Evolutionary conservation across 2,888 invertebrate genomes (phyloP), one percentile per base, ranked within the genome.

Genomic region (Agrochola macilenta): DNA sequence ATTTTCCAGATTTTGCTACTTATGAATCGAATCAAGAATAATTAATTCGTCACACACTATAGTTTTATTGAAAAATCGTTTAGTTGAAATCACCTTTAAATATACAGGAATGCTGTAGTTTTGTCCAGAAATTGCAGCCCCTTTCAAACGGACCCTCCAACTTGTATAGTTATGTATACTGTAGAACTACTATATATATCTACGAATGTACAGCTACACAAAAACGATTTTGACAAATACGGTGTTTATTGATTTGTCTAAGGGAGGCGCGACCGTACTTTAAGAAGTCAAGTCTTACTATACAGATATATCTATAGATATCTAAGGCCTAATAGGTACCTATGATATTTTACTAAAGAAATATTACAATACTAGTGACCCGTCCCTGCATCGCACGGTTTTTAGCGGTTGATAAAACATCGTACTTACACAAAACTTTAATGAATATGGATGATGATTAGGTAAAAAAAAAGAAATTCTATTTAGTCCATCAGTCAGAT

Each of bases 161-260:
- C 12, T 57, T 49, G 23, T 30, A 52, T 52, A 60, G 20, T 57
- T 30, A 46, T 57, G 0, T 46, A 17, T 26, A 66, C 26, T 26
- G 26, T 30, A 17, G 17, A 0, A 49, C 14, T 20, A 49, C 20
- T 35, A 63, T 54, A 3, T 65, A 35, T 23, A 23, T 46, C n/a
- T 54, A 71, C 4, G 23, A 65, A 35, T 66, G 35, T 49, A 61
- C 26, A 30, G 68, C 68, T 61, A 73, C 43, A 64, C 64, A 69
- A 80, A 80, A 80, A 79, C 64, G 60, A 69, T 69, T 82, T 83
- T 83, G 81, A 81, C 74, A 81, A 81, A 83, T 76, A 69, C 74
- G 68, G 74, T 71, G 81, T 71, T 79, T 83, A 83, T 83, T 84
- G 83, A 81, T 83, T 81, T 64, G 60, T 70, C 54, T 76, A 68